Conservation (phyloP, 1,140 invertebrate genomes). For the Bombus affinis region DNA sequence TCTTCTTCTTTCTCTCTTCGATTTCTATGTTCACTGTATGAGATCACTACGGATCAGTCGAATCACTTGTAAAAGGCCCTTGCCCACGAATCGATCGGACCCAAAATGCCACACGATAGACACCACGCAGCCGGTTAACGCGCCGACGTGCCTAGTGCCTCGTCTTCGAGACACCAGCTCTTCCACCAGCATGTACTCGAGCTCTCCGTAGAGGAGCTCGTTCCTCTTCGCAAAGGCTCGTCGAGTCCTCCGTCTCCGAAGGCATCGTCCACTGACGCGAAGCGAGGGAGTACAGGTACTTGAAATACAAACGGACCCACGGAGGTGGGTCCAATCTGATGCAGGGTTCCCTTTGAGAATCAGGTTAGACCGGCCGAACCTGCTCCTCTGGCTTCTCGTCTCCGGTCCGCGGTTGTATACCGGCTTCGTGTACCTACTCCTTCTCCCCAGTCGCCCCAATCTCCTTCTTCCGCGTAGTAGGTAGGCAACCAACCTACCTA, state of each 20-base stretch:
- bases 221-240: conserved; percentile 53
- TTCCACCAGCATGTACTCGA: too few species aligned
- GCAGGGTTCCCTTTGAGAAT: conserved; percentile 80
- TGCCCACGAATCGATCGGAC: background rate
- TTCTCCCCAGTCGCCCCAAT: conserved; percentile 72
- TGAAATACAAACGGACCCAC: conserved; percentile 81
- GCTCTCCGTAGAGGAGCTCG: conserved; percentile 31
- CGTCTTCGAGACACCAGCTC: background rate
- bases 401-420: conserved; percentile 74
- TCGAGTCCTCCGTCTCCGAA: conserved; percentile 66
- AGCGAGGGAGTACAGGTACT: conserved; percentile 79
- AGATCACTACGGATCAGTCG: background rate
- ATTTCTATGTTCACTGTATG: background rate
- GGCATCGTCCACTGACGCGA: conserved; percentile 71
- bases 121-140: background rate
- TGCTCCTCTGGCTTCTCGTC: conserved; percentile 79
- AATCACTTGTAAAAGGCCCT: background rate
- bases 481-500: conserved; percentile 75
- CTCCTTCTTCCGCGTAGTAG: conserved; percentile 78
- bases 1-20: background rate
- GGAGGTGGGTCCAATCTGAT: conserved; percentile 80
- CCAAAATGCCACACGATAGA: background rate
- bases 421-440: conserved; percentile 75
- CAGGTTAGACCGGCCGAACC: conserved; percentile 83
- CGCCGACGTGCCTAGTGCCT: too few species aligned